Conservation (phyloP, 2,888 invertebrate species). For the Phragmatobia fuliginosa region DNA sequence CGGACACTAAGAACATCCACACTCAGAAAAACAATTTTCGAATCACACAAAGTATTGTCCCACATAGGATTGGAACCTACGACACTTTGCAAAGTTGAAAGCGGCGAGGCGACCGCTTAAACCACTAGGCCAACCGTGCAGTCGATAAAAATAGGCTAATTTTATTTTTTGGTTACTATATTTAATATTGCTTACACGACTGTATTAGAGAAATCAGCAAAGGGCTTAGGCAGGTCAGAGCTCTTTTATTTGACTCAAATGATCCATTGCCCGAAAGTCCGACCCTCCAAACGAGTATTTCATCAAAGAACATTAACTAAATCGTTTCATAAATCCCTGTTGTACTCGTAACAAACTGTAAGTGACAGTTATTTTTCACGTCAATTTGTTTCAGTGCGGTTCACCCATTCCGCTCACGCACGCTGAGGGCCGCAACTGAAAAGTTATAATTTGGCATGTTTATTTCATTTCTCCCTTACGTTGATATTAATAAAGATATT, state of each 20-base stretch:
- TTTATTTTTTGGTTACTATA: no score
- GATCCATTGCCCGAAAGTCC: background rate
- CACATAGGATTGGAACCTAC: no score
- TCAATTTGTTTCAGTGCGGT: background rate
- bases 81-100: no score
- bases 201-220: background rate
- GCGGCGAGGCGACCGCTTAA: no score
- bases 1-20: no score
- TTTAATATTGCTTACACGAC: background rate
- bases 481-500: background rate
- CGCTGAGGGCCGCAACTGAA: background rate
- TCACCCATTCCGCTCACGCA: background rate
- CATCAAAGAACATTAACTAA: background rate
- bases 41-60: no score
- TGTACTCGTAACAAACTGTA: background rate
- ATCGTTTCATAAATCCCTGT: background rate
- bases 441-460: background rate
- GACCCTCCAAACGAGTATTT: background rate
- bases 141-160: no score
- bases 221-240: background rate
- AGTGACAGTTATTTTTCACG: background rate
- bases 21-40: no score
- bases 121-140: no score
- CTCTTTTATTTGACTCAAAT: background rate
- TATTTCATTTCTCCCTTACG: background rate